These are phyloP conservation scores for Cephus nigrinus DNA, from an alignment of 2,888 invertebrate genomes.

Conservation along the genomic window DNA sequence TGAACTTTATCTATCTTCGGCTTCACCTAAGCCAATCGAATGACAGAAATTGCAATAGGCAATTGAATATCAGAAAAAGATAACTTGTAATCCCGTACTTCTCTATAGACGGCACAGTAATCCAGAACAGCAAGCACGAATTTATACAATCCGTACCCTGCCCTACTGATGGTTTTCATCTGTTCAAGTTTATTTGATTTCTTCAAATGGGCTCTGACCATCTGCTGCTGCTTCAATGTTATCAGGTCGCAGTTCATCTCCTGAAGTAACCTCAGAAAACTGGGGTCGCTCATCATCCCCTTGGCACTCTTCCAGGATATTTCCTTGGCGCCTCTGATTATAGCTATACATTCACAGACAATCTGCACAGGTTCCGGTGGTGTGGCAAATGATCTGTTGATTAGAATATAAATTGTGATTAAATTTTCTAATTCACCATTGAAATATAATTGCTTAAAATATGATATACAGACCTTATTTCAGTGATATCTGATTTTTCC, in stretches of 20 bases:
- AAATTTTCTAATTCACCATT: not conserved
- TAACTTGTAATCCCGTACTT: conserved; percentile 66
- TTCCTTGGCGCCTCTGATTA: conserved; percentile 84
- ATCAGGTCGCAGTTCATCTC: conserved; percentile 88
- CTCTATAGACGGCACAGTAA: conserved; percentile 89
- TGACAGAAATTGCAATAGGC: not conserved
- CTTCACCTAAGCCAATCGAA: conserved; percentile 67
- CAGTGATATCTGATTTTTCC: conserved; percentile 91
- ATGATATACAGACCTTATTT: conserved; percentile 72
- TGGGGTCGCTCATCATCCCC: conserved; percentile 92
- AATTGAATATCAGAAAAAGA: not conserved
- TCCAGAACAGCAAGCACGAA: conserved; percentile 89
- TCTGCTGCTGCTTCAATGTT: conserved; percentile 77
- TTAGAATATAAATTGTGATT: not conserved
- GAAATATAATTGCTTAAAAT: not conserved
- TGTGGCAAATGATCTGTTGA: conserved; percentile 82
- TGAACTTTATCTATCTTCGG: conserved; percentile 88
- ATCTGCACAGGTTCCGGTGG: conserved; percentile 91
- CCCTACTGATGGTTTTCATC: conserved; percentile 86
- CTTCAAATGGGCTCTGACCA: conserved; percentile 80
- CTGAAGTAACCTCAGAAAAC: conserved; percentile 81
- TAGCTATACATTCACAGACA: conserved; percentile 90
- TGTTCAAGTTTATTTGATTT: conserved; percentile 79
- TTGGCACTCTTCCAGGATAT: conserved; percentile 92
- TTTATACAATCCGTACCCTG: conserved; percentile 86